Evolutionary conservation across 1,140 invertebrate species (phyloP).

Genomic region (Ganaspis sp.): DNA sequence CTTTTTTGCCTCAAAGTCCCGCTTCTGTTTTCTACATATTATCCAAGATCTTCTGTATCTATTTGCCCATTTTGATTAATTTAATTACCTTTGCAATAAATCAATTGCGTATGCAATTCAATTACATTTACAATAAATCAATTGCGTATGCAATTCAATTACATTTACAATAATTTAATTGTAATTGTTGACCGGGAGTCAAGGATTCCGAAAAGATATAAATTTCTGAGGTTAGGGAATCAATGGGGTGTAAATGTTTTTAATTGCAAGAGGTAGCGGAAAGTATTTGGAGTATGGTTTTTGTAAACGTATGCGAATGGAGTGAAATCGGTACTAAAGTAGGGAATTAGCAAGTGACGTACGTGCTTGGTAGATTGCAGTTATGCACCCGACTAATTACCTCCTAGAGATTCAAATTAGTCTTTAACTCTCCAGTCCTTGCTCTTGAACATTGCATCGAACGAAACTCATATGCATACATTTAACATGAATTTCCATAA

Average conservation of each 20-base stretch:
- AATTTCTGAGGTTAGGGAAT: too few species aligned
- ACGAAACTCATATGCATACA: slow-evolving; percentile 25
- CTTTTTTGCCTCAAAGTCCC: neutral
- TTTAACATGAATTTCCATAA: slow-evolving; percentile 28
- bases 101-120: too few species aligned
- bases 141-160: too few species aligned
- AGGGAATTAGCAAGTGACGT: slow-evolving; percentile 10
- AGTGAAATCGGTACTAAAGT: neutral
- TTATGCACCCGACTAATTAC: slow-evolving; percentile 14
- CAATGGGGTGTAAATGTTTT: too few species aligned
- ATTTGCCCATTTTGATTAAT: neutral
- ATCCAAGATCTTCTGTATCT: neutral
- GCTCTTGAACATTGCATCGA: slow-evolving; percentile 18
- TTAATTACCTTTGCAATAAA: too few species aligned
- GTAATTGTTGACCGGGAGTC: too few species aligned
- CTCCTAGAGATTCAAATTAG: slow-evolving; percentile 21
- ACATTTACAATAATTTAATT: too few species aligned
- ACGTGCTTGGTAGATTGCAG: neutral
- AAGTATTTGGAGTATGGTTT: too few species aligned
- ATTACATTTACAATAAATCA: too few species aligned
- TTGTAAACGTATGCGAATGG: neutral
- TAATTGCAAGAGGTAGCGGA: too few species aligned
- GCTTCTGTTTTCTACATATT: neutral
- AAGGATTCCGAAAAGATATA: too few species aligned
- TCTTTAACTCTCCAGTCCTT: slow-evolving; percentile 15